phyloP scores from a whole-genome alignment of 2,888 invertebrate species.

The Andrena fulva region DNA sequence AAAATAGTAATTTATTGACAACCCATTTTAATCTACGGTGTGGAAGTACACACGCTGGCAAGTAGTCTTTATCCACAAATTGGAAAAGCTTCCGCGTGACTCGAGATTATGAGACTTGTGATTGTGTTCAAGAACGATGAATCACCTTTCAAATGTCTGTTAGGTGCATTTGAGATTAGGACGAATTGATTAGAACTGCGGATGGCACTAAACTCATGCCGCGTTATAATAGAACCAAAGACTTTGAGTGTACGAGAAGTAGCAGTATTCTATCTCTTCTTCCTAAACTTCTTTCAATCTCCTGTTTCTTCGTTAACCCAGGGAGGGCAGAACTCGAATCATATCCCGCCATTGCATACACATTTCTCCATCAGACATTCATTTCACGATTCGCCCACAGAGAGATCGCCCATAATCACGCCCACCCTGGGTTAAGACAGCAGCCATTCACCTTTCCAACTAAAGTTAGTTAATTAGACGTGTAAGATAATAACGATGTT shows the following conservation, averaged over 20 bases:
- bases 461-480: conserved; percentile 46
- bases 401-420: not conserved
- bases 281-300: conserved; percentile 55
- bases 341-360: not conserved
- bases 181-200: conserved; percentile 26
- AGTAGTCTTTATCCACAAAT: conserved; percentile 3
- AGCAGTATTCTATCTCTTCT: conserved; percentile 77
- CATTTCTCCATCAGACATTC: not conserved
- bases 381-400: not conserved
- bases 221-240: conserved; percentile 80
- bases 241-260: conserved; percentile 75
- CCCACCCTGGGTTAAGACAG: conserved; percentile 33
- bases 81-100: conserved; percentile 4
- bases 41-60: conserved; percentile 14
- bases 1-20: conserved; percentile 3
- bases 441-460: conserved; percentile 24
- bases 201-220: conserved; percentile 58
- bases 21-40: conserved; percentile 15
- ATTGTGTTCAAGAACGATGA: conserved; percentile 15
- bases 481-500: conserved; percentile 41
- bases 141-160: conserved; percentile 19
- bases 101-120: conserved; percentile 25
- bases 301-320: conserved; percentile 22
- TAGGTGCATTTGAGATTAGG: conserved; percentile 40
- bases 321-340: not conserved